Conservation (phyloP, 1,140 invertebrate genomes). For the Drosophila seguyi region DNA sequence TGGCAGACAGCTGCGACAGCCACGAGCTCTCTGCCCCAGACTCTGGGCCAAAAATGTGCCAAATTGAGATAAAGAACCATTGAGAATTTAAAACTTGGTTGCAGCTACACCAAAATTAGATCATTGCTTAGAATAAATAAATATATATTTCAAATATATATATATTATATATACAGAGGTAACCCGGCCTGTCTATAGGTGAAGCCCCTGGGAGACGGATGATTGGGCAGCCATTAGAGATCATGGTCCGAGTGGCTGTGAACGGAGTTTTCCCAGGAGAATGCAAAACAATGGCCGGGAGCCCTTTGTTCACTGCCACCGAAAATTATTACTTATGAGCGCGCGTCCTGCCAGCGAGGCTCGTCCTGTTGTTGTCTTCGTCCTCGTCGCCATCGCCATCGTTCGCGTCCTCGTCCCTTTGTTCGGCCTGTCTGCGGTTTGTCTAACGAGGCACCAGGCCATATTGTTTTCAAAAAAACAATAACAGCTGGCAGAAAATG, state of each 20-base stretch:
- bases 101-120: constrained; percentile 2
- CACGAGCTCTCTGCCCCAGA: constrained; percentile 23
- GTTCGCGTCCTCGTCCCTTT: constrained; percentile 29
- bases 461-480: constrained; percentile 62
- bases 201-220: constrained; percentile 11
- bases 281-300: constrained; percentile 19
- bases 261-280: constrained; percentile 21
- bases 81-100: constrained; percentile 29
- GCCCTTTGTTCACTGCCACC: constrained; percentile 40
- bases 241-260: constrained; percentile 32
- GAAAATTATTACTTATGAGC: constrained; percentile 70
- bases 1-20: constrained; percentile 36
- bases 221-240: constrained; percentile 53
- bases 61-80: constrained; percentile 53
- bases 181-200: neutral
- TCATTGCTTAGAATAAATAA: neutral
- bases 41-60: constrained; percentile 30
- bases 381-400: constrained; percentile 28
- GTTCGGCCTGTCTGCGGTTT: constrained; percentile 54
- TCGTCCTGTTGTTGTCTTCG: constrained; percentile 25
- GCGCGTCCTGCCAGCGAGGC: constrained; percentile 23
- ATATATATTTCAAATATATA: neutral
- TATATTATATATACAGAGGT: neutral
- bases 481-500: constrained; percentile 36
- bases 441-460: constrained; percentile 62